phyloP scores from a whole-genome alignment of 2,113 vertebrate species.

The Kryptolebias marmoratus region DNA sequence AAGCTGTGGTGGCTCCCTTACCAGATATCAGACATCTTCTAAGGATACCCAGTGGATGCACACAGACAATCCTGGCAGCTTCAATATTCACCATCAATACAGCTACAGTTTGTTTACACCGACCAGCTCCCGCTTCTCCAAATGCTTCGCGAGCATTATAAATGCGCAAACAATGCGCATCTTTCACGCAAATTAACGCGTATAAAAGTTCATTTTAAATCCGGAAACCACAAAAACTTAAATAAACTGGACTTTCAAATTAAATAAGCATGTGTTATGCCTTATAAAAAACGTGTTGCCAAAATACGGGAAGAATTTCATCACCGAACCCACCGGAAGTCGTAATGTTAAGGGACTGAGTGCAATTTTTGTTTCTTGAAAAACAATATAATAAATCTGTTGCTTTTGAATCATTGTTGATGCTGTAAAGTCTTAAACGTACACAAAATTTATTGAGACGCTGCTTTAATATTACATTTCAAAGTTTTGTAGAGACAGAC shows the following conservation, averaged over 20 bases:
- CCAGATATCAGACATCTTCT: conserved; percentile 77
- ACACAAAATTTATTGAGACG: accelerated
- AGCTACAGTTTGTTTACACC: neutral
- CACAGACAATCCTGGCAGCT: neutral
- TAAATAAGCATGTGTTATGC: neutral
- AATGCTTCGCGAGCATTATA: conserved; percentile 14
- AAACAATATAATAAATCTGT: conserved; percentile 2
- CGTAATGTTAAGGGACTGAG: conserved; percentile 14
- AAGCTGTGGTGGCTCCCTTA: conserved; percentile 44
- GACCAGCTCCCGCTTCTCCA: neutral
- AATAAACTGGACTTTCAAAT: neutral
- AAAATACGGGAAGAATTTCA: conserved; percentile 31
- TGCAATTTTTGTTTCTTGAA: neutral
- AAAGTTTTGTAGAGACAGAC: neutral
- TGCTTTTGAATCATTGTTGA: too few relatives aligned
- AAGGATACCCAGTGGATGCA: neutral
- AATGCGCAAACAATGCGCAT: conserved; percentile 42
- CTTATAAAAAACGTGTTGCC: neutral
- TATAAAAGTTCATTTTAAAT: neutral
- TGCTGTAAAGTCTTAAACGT: too few relatives aligned
- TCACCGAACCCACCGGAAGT: conserved; percentile 9
- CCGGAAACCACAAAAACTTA: neutral
- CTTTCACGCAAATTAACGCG: neutral
- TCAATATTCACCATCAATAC: neutral
- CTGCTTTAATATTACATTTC: accelerated